These are phyloP conservation scores for Pteria penguin DNA, from an alignment of 2,888 invertebrate genomes.

Conservation along the genomic window DNA sequence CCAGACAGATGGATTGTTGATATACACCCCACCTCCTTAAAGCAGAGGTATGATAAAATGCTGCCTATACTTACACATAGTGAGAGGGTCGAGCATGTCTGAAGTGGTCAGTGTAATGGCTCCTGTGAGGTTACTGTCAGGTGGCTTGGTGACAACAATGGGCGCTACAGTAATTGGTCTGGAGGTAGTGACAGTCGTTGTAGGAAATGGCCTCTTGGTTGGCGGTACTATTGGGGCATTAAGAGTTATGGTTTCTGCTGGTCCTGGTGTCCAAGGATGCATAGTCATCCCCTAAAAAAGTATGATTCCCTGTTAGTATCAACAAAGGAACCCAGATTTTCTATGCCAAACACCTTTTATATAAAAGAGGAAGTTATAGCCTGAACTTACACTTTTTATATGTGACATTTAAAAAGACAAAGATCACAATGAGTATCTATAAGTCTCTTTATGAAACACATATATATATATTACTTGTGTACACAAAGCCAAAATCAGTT, in stretches of 20 bases:
- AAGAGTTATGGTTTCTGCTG: slow-evolving; percentile 52
- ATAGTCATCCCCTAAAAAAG: slow-evolving; percentile 55
- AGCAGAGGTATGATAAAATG: background rate
- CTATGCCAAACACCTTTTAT: too few relatives aligned
- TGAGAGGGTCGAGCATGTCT: background rate
- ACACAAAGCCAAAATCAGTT: too few relatives aligned
- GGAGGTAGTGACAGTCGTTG: slow-evolving; percentile 45
- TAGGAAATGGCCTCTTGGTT: slow-evolving; percentile 21
- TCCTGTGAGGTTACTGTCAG: background rate
- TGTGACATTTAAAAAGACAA: too few relatives aligned
- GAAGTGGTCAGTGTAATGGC: background rate
- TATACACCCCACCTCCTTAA: background rate
- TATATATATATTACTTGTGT: too few relatives aligned
- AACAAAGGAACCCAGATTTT: too few relatives aligned
- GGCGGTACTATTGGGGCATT: slow-evolving; percentile 42
- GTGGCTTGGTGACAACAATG: slow-evolving; percentile 32
- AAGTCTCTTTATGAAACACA: too few relatives aligned
- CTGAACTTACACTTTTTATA: too few relatives aligned
- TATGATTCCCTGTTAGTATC: too few relatives aligned
- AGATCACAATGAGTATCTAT: too few relatives aligned
- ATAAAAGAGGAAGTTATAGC: too few relatives aligned
- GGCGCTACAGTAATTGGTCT: slow-evolving; percentile 36
- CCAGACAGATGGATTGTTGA: too few relatives aligned
- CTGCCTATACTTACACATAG: slow-evolving; percentile 11
- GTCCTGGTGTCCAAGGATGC: slow-evolving; percentile 67